phyloP scores from a whole-genome alignment of 2,113 vertebrate genomes.

The Dunckerocampus dactyliophorus region DNA sequence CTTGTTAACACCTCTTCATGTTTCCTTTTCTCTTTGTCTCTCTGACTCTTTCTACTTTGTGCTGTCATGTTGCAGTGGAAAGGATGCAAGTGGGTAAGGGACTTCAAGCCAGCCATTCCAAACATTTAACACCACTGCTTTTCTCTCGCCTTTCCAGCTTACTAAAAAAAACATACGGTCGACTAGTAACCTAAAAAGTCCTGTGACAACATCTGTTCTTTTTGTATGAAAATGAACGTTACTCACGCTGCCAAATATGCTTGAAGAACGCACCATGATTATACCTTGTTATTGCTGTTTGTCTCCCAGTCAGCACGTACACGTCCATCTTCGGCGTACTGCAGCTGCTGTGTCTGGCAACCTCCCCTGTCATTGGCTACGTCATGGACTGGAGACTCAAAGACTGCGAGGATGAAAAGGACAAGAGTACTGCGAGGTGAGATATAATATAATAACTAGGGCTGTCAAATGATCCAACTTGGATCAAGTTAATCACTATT shows the following conservation, averaged over 20 bases:
- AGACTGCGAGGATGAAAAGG: constrained; percentile 84
- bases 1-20: constrained; percentile 36
- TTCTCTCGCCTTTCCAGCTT: constrained; percentile 6
- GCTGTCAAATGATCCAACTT: no score
- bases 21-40: constrained; percentile 27
- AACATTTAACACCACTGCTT: constrained; percentile 11
- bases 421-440: constrained; percentile 74
- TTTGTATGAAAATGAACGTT: constrained; percentile 1
- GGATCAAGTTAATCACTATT: not conserved
- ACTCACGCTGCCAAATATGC: no score
- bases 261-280: not conserved
- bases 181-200: not conserved
- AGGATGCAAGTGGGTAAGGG: constrained; percentile 73
- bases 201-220: not conserved
- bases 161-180: not conserved
- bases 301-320: constrained; percentile 84
- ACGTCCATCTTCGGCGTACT: constrained; percentile 94
- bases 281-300: not conserved
- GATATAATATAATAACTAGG: constrained; percentile 11
- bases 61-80: constrained; percentile 60
- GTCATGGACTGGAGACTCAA: constrained; percentile 97
- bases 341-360: constrained; percentile 92
- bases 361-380: constrained; percentile 91
- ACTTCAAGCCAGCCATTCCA: constrained; percentile 19
- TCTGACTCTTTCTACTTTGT: constrained; percentile 31